Base-by-base conservation (phyloP, 2,797 vertebrate species). In the Phataginus tricuspis region DNA sequence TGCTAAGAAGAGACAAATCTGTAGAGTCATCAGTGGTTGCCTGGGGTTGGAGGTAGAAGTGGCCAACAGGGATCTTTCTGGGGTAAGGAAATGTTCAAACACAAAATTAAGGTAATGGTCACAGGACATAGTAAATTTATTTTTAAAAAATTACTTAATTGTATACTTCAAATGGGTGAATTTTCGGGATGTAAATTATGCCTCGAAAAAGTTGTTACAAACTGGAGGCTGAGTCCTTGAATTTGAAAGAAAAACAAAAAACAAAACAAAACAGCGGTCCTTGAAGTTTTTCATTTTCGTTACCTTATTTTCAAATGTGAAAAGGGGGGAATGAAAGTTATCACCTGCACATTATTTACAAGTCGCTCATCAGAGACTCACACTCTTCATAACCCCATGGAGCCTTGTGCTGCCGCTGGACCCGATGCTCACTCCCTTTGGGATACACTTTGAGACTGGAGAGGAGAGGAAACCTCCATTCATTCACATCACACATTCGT, bases 221-320 rank as follows among this genome's bases (percentile, higher is more conserved):
- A 74, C 29, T 91, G 13, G 11, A 96, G 45, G n/a, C 49, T 14
- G 8, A 72, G 55, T 34, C 23, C n/a, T 45, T 89, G 23, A 15
- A 59, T 68, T 83, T 55, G 45, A 68, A 87, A 92, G 42, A 53
- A 68, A 42, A 74, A 45, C 59, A 45, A 45, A 59, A 37, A 37
- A 37, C 37, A 37, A 57, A 0, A 49, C 6, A 14, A 69, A 83
- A 66, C 4, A 80, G 25, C 64, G 39, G 31, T 37, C 31, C 27
- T 91, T 83, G 55, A 85, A 75, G 69, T 59, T 68, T 53, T 80
- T 91, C 31, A 88, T 77, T 86, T 86, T 69, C 39, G 77, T 45
- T 25, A 55, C 45, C 34, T 31, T 59, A 57, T 90, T 88, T 96
- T 86, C 82, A 94, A 74, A 94, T 71, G 18, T 75, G 39, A 71